Evolutionary conservation across 2,113 vertebrate species (phyloP).

Genomic region (Bubalus kerabau): DNA sequence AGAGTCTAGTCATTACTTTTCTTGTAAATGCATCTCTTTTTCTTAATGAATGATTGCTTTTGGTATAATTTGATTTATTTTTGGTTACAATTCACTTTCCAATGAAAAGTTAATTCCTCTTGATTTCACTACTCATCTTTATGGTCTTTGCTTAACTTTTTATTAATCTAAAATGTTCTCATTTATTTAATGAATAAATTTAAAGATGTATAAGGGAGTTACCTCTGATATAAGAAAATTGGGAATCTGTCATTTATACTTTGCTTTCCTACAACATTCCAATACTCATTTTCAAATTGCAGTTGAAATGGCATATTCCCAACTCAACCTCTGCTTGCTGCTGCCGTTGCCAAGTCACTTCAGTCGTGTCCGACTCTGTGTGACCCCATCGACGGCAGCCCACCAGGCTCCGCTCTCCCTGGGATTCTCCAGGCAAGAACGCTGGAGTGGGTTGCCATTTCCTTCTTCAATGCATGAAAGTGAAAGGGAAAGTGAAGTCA

Average conservation of each 20-base stretch:
- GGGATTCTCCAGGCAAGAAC: too few relatives aligned
- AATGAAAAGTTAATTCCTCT: background rate
- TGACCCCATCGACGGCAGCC: accelerated
- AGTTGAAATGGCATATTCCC: background rate
- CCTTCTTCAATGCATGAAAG: too few relatives aligned
- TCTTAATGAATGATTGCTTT: background rate
- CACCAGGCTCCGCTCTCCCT: too few relatives aligned
- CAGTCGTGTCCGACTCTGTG: too few relatives aligned
- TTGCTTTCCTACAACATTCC: background rate
- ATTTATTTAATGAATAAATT: constrained; percentile 7
- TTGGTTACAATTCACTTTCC: background rate
- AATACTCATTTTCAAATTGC: background rate
- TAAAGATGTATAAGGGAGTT: background rate
- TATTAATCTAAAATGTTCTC: background rate
- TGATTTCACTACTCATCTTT: background rate
- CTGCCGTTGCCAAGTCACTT: too few relatives aligned
- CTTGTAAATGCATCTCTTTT: background rate
- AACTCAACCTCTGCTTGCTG: background rate
- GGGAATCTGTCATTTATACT: background rate
- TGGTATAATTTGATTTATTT: background rate
- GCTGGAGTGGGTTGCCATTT: too few relatives aligned
- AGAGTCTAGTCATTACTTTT: background rate
- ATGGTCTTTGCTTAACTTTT: background rate
- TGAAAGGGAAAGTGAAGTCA: too few relatives aligned
- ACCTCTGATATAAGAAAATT: background rate